A percentile compares a stretch with the other conserved stretches of the same genome.
These are phyloP conservation scores for Prionace glauca DNA, from an alignment of 2,797 vertebrate genomes.

Conservation along the genomic window DNA sequence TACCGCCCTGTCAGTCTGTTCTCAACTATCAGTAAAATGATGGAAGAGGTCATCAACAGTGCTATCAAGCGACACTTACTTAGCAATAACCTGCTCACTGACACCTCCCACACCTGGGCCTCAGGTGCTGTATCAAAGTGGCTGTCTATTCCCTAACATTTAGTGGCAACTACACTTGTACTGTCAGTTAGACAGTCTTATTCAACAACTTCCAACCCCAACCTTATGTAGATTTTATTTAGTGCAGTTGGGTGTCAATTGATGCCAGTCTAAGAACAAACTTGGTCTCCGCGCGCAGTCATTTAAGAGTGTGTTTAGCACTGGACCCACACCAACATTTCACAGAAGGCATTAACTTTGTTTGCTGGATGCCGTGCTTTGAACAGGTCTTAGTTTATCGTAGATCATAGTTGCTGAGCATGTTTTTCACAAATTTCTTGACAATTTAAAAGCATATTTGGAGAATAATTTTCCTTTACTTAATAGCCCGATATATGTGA, in stretches of 20 bases:
- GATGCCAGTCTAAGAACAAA: not conserved
- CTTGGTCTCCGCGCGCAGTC: not conserved
- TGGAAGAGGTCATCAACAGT: too few species aligned
- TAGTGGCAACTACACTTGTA: not conserved
- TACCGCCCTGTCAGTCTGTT: too few species aligned
- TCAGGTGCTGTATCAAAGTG: not conserved
- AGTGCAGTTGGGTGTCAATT: not conserved
- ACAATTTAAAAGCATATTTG: not conserved
- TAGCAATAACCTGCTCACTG: too few species aligned
- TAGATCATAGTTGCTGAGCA: not conserved
- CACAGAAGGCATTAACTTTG: not conserved
- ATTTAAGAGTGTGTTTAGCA: not conserved
- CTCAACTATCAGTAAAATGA: too few species aligned
- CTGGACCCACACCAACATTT: not conserved
- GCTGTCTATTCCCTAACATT: not conserved
- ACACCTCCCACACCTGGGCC: not conserved
- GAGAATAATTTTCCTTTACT: not conserved
- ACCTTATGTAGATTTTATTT: not conserved
- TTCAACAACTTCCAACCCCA: not conserved
- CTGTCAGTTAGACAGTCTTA: not conserved
- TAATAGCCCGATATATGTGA: not conserved
- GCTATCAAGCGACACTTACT: too few species aligned
- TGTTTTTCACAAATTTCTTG: not conserved
- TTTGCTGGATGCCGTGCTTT: not conserved
- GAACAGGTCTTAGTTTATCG: not conserved